Evolutionary conservation across 2,113 vertebrate species (phyloP).

Genomic region (Colistium nudipinnis): DNA sequence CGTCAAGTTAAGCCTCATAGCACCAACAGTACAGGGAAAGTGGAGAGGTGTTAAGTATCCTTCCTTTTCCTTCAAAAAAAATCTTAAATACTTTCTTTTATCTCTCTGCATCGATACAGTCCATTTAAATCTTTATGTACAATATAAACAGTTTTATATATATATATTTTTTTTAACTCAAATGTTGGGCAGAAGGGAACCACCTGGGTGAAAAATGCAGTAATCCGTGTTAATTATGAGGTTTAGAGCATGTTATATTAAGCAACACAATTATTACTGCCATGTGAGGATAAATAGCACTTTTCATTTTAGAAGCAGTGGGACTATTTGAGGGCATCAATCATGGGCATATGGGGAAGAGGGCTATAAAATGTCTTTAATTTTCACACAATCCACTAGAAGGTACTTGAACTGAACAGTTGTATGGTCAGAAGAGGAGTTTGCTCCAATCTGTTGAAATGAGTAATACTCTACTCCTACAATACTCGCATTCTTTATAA

Average conservation of each 20-base stretch:
- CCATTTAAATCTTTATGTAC: slow-evolving; percentile 52
- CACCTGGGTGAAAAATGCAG: slow-evolving; percentile 24
- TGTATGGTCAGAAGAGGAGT: not conserved
- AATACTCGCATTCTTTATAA: slow-evolving; percentile 8
- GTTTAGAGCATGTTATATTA: slow-evolving; percentile 8
- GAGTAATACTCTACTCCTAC: slow-evolving; percentile 1
- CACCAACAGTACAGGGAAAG: slow-evolving; percentile 51
- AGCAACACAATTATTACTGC: slow-evolving; percentile 22
- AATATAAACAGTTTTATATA: slow-evolving; percentile 63
- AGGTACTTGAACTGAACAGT: not conserved
- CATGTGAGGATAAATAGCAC: slow-evolving; percentile 42
- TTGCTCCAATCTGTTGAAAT: slow-evolving; percentile 8
- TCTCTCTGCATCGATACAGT: slow-evolving; percentile 57
- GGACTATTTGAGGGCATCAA: slow-evolving; percentile 25
- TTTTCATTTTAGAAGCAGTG: slow-evolving; percentile 34
- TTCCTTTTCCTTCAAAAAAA: slow-evolving; percentile 19
- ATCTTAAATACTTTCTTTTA: slow-evolving; percentile 9
- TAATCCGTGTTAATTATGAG: slow-evolving; percentile 16
- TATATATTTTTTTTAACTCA: slow-evolving; percentile 46
- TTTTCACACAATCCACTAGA: not conserved
- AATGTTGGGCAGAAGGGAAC: not conserved
- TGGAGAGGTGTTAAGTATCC: slow-evolving; percentile 7
- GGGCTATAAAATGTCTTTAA: slow-evolving; percentile 12
- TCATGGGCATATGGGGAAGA: not conserved
- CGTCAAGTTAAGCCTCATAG: slow-evolving; percentile 49